Evolutionary conservation across 2,888 invertebrate species (phyloP), one percentile per base, ranked within the genome.

Genomic region (Ophion ventricosus): DNA sequence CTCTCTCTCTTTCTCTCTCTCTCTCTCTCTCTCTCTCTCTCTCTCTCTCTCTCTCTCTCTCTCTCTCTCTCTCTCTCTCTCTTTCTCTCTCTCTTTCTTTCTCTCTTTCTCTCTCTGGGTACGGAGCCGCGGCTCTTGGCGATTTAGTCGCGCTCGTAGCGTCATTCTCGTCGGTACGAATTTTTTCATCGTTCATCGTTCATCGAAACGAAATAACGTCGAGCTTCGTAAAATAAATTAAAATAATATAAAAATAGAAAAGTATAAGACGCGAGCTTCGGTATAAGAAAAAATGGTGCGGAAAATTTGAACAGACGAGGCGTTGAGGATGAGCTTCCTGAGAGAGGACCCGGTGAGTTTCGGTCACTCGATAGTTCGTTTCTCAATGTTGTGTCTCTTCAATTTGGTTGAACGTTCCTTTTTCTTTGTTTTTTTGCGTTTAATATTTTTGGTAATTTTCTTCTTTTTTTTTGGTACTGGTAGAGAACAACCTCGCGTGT

Each of bases 261-360:
- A 69, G 11, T 5, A 59, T 14, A 59, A 23, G 67, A 57, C 25
- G 23, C 54, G 17, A 26, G 49, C 3, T 29, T 35, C 20, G 54
- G 26, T 29, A 23, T 40, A 43, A 40, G 3, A 43, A 90, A 90
- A 59, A 87, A 95, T 94, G 94, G 94, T 93, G 85, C 94, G 94
- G 69, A 94, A 91, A 85, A 69, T 20, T 57, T 35, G 20, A 72
- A 73, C 56, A 90, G 89, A 80, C 90, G 92, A 76, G 86, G 89
- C 20, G 87, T 85, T 40, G 90, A 88, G 74, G 92, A 93, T 85
- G 92, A 92, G 56, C 90, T 94, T 59, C 94, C 94, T 11, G 94
- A 94, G 88, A 91, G 94, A 83, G 94, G 94, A 88, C 94, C 95
- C 87, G 95, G 95, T 95, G 94, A 94, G 94, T 93, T 70, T 82